phyloP scores from a whole-genome alignment of 2,888 invertebrate genomes.

The Saturnia japonica region DNA sequence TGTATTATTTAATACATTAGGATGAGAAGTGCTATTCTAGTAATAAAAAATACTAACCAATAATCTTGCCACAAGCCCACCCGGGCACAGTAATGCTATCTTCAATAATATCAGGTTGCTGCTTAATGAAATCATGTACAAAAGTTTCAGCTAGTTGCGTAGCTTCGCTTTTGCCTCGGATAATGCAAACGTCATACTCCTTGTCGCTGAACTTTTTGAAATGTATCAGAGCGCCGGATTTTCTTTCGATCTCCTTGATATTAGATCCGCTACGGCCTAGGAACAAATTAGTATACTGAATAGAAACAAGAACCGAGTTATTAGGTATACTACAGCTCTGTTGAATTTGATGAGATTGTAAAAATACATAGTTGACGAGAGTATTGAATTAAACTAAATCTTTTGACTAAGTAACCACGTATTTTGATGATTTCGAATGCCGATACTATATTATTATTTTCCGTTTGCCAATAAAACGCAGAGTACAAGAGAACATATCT shows the following conservation, averaged over 20 bases:
- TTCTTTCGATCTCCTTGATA: slow-evolving; percentile 88
- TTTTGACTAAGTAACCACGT: no score
- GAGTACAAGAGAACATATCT: no score
- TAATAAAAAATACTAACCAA: slow-evolving; percentile 71
- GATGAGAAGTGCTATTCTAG: no score
- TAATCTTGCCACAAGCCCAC: slow-evolving; percentile 86
- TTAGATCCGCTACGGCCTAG: slow-evolving; percentile 87
- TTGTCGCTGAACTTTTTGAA: slow-evolving; percentile 79
- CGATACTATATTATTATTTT: no score
- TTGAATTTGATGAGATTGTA: no score
- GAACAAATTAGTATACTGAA: neutral
- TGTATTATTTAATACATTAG: no score
- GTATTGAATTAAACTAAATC: no score
- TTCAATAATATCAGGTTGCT: slow-evolving; percentile 86
- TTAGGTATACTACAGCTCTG: no score
- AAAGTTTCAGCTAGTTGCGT: slow-evolving; percentile 86
- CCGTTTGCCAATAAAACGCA: no score
- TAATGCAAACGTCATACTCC: slow-evolving; percentile 85
- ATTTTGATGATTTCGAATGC: no score
- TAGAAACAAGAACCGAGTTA: neutral
- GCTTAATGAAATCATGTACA: slow-evolving; percentile 86
- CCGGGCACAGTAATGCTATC: slow-evolving; percentile 85
- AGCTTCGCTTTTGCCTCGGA: slow-evolving; percentile 85
- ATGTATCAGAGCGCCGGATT: slow-evolving; percentile 84
- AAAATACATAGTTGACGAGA: no score